Conservation (phyloP, 2,113 vertebrate species). For the Lepisosteus oculatus region DNA sequence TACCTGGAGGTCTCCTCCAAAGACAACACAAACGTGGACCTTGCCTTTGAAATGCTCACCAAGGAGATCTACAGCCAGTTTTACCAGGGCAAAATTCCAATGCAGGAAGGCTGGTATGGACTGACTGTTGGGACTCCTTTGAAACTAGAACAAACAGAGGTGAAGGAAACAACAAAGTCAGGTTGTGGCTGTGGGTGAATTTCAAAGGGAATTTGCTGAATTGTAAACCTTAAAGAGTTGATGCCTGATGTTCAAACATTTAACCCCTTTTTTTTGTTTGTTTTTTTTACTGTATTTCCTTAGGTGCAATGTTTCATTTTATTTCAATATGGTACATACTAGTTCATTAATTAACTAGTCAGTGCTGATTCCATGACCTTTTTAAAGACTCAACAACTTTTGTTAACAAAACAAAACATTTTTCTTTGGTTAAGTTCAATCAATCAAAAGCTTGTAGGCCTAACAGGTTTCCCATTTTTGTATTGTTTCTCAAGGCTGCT, state of each 20-base stretch:
- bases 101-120: slow-evolving; percentile 26
- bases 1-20: slow-evolving; percentile 35
- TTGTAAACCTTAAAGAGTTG: not conserved
- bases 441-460: too few species aligned
- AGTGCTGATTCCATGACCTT: too few species aligned
- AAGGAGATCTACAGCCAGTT: slow-evolving; percentile 26
- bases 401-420: too few species aligned
- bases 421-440: too few species aligned
- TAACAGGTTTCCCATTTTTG: too few species aligned
- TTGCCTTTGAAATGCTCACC: slow-evolving; percentile 28
- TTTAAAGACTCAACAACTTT: too few species aligned
- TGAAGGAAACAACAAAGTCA: not conserved
- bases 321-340: too few species aligned
- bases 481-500: too few species aligned
- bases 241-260: not conserved
- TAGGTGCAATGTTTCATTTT: too few species aligned
- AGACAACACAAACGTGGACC: slow-evolving; percentile 28
- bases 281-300: too few species aligned
- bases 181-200: slow-evolving; percentile 14
- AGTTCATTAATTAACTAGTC: too few species aligned
- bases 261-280: not conserved
- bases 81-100: slow-evolving; percentile 16
- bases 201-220: not conserved
- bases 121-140: slow-evolving; percentile 24
- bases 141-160: not conserved